Evolutionary conservation across 2,888 invertebrate species (phyloP).

Genomic region (Caprella mutica): DNA sequence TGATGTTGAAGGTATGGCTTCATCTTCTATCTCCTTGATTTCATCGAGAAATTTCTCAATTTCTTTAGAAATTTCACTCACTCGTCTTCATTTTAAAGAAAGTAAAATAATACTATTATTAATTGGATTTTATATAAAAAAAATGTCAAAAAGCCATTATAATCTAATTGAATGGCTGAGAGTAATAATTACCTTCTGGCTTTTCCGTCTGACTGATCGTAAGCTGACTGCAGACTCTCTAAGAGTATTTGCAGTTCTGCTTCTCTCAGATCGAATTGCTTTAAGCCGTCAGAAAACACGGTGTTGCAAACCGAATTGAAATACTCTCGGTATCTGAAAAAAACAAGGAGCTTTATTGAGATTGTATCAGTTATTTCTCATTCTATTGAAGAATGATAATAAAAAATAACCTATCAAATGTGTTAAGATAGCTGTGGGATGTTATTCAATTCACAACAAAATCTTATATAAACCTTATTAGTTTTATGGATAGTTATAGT

Average conservation of each 20-base stretch:
- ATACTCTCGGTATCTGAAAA: conserved; percentile 22
- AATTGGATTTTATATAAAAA: too few species aligned
- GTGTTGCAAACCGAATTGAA: conserved; percentile 21
- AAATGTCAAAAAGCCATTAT: too few species aligned
- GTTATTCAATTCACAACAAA: not conserved
- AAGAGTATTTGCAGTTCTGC: conserved; percentile 14
- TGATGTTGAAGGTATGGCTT: too few species aligned
- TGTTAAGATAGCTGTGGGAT: not conserved
- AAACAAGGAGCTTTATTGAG: not conserved
- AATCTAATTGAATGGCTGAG: not conserved
- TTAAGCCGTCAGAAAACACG: conserved; percentile 23
- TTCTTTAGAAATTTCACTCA: too few species aligned
- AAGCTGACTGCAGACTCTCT: conserved; percentile 16
- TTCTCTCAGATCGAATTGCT: conserved; percentile 17
- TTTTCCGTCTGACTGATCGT: conserved; percentile 14
- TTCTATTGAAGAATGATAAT: not conserved
- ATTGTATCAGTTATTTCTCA: not conserved
- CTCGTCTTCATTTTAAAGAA: too few species aligned
- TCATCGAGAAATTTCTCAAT: not conserved
- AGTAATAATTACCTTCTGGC: conserved; percentile 14
- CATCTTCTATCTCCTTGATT: too few species aligned
- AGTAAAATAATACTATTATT: too few species aligned
- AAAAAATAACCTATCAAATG: not conserved
- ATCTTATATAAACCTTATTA: not conserved
- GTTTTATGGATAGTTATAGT: too few species aligned